A percentile compares a stretch with the other conserved stretches of the same genome.
phyloP scores from a whole-genome alignment of 2,113 vertebrate species.

The Origma solitaria region DNA sequence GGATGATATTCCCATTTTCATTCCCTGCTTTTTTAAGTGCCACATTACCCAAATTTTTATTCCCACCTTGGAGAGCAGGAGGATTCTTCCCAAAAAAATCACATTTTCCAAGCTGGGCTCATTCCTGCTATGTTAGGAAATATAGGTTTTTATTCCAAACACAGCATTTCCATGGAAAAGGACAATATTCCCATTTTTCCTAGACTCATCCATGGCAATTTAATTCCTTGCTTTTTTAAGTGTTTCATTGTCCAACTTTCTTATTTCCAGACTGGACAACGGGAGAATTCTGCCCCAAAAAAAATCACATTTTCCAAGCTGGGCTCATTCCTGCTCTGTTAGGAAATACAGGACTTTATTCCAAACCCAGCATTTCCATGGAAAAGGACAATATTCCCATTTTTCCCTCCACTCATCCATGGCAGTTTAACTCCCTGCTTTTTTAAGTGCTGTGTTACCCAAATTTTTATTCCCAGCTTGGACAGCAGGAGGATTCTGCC shows the following conservation, averaged over 20 bases:
- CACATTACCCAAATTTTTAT: rapidly evolving
- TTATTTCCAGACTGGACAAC: not conserved
- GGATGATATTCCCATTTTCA: not conserved
- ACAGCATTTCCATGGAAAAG: not conserved
- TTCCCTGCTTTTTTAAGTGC: not conserved
- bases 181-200: not conserved
- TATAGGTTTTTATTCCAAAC: not conserved
- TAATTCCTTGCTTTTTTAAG: not conserved
- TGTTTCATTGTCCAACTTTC: rapidly evolving
- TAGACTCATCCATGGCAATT: rapidly evolving
- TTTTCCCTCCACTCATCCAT: rapidly evolving
- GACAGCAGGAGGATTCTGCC: not conserved
- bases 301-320: not conserved
- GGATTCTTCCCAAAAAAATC: not conserved
- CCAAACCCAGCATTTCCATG: too few species aligned
- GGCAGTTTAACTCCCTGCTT: not conserved
- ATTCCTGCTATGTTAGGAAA: not conserved
- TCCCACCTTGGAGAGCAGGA: not conserved
- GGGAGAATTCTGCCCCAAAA: not conserved
- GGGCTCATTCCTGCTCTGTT: not conserved
- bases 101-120: not conserved
- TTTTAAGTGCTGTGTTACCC: rapidly evolving
- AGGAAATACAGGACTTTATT: too few species aligned
- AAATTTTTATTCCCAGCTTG: not conserved
- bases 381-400: too few species aligned